Evolutionary conservation across 2,113 vertebrate genomes (phyloP).

Genomic region (Toxotes chatareus): DNA sequence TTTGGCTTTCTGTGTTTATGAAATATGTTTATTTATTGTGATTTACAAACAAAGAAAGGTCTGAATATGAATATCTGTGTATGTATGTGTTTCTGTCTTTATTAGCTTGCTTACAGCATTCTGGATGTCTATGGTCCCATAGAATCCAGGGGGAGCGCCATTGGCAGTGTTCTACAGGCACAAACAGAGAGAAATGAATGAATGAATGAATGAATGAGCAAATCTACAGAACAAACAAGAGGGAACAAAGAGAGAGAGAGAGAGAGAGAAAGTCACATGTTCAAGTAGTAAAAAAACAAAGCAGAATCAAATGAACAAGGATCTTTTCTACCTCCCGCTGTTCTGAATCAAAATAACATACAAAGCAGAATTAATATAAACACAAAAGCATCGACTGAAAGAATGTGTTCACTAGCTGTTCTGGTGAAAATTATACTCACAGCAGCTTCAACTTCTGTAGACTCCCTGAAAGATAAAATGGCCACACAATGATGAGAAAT

Average conservation of each 20-base stretch:
- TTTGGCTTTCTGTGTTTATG: neutral
- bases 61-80: neutral
- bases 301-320: slow-evolving; percentile 2
- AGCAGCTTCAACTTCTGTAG: slow-evolving; percentile 93
- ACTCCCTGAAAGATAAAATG: slow-evolving; percentile 77
- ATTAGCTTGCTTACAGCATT: slow-evolving; percentile 74
- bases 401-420: neutral
- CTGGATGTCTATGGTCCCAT: slow-evolving; percentile 81
- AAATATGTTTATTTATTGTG: neutral
- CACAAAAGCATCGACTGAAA: neutral
- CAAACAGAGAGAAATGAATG: slow-evolving; percentile 43
- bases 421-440: slow-evolving; percentile 86
- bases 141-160: slow-evolving; percentile 74
- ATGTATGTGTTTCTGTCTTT: neutral
- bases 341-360: slow-evolving; percentile 13
- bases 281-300: slow-evolving; percentile 1
- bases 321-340: slow-evolving; percentile 43
- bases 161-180: slow-evolving; percentile 79
- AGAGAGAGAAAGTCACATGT: slow-evolving; percentile 8
- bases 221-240: slow-evolving; percentile 57
- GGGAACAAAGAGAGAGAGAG: neutral
- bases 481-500: neutral
- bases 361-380: neutral
- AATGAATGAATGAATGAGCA: slow-evolving; percentile 55
- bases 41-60: neutral